phyloP scores from a whole-genome alignment of 2,888 invertebrate species.

The Phortica okadai region DNA sequence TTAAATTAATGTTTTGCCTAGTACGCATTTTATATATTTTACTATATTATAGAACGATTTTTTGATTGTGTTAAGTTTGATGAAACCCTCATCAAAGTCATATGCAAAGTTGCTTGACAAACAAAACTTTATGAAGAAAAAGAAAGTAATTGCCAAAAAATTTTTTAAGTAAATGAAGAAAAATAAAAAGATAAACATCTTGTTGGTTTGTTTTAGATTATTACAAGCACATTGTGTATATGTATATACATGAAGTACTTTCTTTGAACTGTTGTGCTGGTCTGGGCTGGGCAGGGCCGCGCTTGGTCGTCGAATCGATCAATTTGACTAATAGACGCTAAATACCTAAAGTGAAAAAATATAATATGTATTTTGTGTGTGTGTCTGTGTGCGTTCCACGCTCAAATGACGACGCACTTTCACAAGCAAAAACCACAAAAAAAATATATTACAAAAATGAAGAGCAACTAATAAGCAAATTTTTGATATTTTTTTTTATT shows the following conservation, averaged over 20 bases:
- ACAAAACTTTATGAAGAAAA: background rate
- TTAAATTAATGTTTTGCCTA: no score
- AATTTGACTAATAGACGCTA: conserved; percentile 47
- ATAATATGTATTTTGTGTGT: background rate
- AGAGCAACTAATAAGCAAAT: no score
- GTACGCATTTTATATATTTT: no score
- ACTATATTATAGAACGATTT: no score
- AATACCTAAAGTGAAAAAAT: conserved; percentile 40
- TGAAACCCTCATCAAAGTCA: no score
- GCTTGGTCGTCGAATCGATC: no score
- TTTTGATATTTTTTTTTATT: background rate
- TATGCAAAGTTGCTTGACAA: no score
- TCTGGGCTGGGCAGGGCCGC: background rate
- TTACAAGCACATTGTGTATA: background rate
- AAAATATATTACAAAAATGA: background rate
- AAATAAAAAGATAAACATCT: background rate
- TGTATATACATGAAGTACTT: conserved; percentile 41
- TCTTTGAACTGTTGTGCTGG: conserved; percentile 41
- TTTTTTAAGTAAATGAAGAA: background rate
- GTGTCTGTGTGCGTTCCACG: background rate
- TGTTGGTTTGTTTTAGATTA: background rate
- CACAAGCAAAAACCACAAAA: conserved; percentile 42
- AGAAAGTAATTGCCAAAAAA: conserved; percentile 15
- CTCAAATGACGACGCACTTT: conserved; percentile 51
- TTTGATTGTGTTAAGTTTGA: no score